phyloP scores from a whole-genome alignment of 1,140 invertebrate genomes.

The Glossosoma conforme region DNA sequence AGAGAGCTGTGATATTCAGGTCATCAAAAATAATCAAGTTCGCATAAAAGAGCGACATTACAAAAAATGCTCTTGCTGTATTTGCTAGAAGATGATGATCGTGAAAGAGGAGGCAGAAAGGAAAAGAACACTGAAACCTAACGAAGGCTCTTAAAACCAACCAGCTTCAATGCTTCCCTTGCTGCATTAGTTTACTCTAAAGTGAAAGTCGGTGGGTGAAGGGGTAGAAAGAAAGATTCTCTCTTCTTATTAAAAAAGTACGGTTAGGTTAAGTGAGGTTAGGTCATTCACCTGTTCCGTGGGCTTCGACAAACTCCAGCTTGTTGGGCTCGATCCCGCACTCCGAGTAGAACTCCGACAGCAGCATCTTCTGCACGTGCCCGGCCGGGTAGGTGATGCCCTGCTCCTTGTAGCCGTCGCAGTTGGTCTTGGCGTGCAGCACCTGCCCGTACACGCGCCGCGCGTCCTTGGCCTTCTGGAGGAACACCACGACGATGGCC shows the following conservation, averaged over 20 bases:
- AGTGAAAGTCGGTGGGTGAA: too few relatives aligned
- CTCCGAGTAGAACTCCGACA: slow-evolving; percentile 84
- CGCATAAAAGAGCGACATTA: too few relatives aligned
- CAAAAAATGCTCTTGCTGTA: too few relatives aligned
- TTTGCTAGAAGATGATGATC: too few relatives aligned
- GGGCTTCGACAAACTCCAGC: slow-evolving; percentile 84
- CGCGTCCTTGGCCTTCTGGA: slow-evolving; percentile 78
- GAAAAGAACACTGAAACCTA: too few relatives aligned
- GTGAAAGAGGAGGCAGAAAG: too few relatives aligned
- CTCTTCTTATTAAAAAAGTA: background rate
- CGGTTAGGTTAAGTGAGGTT: background rate
- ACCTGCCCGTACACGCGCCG: slow-evolving; percentile 51
- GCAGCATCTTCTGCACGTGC: slow-evolving; percentile 69
- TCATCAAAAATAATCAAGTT: too few relatives aligned
- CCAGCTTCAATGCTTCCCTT: too few relatives aligned
- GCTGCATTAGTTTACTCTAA: too few relatives aligned
- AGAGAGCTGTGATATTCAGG: too few relatives aligned
- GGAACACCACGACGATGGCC: slow-evolving; percentile 68
- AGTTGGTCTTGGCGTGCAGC: slow-evolving; percentile 64
- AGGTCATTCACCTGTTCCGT: slow-evolving; percentile 72
- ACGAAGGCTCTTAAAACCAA: too few relatives aligned
- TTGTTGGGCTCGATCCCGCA: slow-evolving; percentile 65
- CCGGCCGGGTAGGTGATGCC: slow-evolving; percentile 91
- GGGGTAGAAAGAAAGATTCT: too few relatives aligned
- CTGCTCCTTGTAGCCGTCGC: slow-evolving; percentile 84